Evolutionary conservation across 2,797 vertebrate genomes (phyloP).

Genomic region (Gadopsis bispinosus): DNA sequence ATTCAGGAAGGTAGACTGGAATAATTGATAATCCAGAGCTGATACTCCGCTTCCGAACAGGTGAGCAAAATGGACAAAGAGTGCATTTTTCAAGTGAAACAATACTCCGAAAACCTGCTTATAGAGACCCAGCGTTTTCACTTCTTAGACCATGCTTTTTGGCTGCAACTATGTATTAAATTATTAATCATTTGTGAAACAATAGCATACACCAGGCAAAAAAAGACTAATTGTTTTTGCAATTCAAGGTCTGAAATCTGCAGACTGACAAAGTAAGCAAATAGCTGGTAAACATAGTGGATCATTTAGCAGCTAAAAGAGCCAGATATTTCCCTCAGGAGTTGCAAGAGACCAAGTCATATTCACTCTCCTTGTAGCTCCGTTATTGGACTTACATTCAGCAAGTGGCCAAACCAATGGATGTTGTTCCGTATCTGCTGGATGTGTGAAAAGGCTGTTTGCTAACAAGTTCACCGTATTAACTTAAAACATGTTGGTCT

Average conservation of each 20-base stretch:
- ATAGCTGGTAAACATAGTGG: constrained; percentile 6
- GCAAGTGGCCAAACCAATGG: not conserved
- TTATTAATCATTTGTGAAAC: not conserved
- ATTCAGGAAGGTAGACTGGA: constrained; percentile 17
- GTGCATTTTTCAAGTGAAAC: not conserved
- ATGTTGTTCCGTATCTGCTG: not conserved
- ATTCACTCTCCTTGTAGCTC: no score
- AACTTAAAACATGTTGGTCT: not conserved
- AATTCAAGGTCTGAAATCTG: not conserved
- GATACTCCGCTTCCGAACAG: constrained; percentile 16
- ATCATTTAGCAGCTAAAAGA: constrained; percentile 17
- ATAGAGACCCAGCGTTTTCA: not conserved
- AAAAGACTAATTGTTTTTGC: not conserved
- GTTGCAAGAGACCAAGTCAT: not conserved
- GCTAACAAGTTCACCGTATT: not conserved
- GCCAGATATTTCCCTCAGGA: not conserved
- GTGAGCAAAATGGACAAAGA: constrained; percentile 2
- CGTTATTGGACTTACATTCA: not conserved
- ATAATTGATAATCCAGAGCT: constrained; percentile 36
- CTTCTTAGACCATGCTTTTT: not conserved
- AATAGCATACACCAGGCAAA: not conserved
- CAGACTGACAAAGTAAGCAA: constrained; percentile 6
- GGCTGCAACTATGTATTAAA: not conserved
- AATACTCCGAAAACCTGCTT: not conserved
- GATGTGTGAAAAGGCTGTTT: not conserved